Base-by-base conservation (phyloP, 2,113 vertebrate genomes). In the Boulengeromyrus knoepffleri region DNA sequence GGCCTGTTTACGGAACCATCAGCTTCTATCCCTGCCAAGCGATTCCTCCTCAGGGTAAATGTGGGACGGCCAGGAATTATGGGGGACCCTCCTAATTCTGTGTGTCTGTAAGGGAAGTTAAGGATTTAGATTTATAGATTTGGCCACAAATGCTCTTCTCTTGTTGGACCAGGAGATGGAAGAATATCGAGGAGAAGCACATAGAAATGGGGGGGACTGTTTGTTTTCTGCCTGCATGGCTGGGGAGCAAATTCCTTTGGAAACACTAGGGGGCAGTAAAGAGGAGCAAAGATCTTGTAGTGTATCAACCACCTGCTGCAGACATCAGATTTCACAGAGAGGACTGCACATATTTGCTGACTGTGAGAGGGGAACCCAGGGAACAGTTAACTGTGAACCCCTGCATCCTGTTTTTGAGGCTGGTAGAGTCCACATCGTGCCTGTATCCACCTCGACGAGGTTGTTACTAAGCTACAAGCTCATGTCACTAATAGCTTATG, bases 201-300 rank as follows among this genome's bases (percentile, higher is more conserved):
- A 42, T 6, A 80, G 74, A 42, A 80, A 80, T 42, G 36, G 36
- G 19, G 0, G n/a, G 83, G 21, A 46, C 42, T n/a, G 8, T 46
- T 46, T 84, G 42, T 85, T n/a, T 24, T 47, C 21, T 47, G 3
- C 24, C 7, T 87, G 50, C n/a, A n/a, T 49, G n/a, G 10, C 3
- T 58, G 52, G 15, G 70, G 70, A 19, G 36, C 31, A 58, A 62
- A 42, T 88, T 19, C 17, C 10, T 45, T 36, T n/a, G 53, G 19
- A 45, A 53, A 88, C 87, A 88, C 87, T 50, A 88, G 87, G 56
- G 87, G 87, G 56, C 87, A 88, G 87, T 66, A 88, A 8, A 88
- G 53, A 88, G 49, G 87, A 88, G 87, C 6, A 19, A 52, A 45
- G 17, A 13, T 58, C 19, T 36, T 62, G 87, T 27, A 58, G 5